Base-by-base conservation (phyloP, 92 coral and sea anemone genomes). In the Palythoa heliodiscus region DNA sequence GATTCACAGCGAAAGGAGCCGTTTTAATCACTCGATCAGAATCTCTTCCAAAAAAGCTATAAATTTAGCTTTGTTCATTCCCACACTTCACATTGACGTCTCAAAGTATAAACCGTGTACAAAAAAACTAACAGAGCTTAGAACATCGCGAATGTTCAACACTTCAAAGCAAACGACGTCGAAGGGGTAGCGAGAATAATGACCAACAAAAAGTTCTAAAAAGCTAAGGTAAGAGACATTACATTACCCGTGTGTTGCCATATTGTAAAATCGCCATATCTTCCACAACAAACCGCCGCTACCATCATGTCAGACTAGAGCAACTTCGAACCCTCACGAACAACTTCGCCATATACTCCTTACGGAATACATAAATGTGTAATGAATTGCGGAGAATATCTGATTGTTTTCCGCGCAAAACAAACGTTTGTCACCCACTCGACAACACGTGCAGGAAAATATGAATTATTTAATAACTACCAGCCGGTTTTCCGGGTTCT, bases 301-400 rank as follows among this genome's bases (percentile, higher is more conserved):
- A 80, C 84, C 84, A 80, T 80, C 84, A 80, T 80, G 63, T 22
- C 84, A 80, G 66, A 64, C 53, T 7, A 43, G 64, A 63, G n/a
- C 38, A 53, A 43, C 24, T 10, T 16, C 23, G 23, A 80, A 29
- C 9, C 54, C 25, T 66, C 84, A 7, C 22, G 38, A 67, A 24
- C 25, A 23, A 52, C 63, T 52, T 25, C 63, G 29, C 40, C 60
- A 4, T 14, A 67, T 14, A 57, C 38, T 43, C 22, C 63, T 67
- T 73, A 43, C 47, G 14, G 74, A 80, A 80, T 80, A 25, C 64
- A 80, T 80, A 66, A 80, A 63, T 53, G 52, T 48, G 6, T 69
- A 69, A 69, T 69, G 73, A 69, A 69, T 19, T 20, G 66, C 54
- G 38, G 60, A 70, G 52, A 48, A 66, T 43, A 37, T 80, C 66